Base-by-base conservation (phyloP, 1,140 invertebrate genomes). In the Ceratina australensis region DNA sequence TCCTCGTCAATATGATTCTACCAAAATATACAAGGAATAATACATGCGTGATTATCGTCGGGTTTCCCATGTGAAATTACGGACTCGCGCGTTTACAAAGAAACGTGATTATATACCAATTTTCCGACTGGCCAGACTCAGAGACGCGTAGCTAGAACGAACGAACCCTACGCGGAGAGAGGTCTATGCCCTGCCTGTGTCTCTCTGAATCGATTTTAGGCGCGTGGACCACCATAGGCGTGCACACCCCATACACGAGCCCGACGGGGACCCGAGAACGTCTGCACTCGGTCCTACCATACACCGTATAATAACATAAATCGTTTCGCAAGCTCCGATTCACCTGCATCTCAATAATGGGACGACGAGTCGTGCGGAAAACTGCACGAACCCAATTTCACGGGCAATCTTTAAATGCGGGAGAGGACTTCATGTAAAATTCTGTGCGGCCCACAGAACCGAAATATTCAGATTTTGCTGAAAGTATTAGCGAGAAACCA, bases 191-290 rank as follows among this genome's bases (percentile, higher is more conserved):
- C 79, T 80, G 85, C 82, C 87, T 84, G 84, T 86, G 86, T 81
- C 83, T 85, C 86, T 84, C 79, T 83, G 82, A 85, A 88, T 88
- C 87, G 87, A 88, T 88, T 88, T 87, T 84, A 85, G 78, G 80
- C 77, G 83, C 84, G 68, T 86, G 87, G 84, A 85, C 86, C 86
- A 82, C 73, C 81, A 78, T 63, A 85, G 83, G 77, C 83, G 72
- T 71, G 22, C 28, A 77, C 68, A 78, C 78, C 64, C 57, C 63
- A n/a, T 73, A 71, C 59, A 75, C 59, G 72, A 78, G 64, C 47
- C 71, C 42, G 67, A 26, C 5, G 57, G 50, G 67, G 24, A n/a
- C 78, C 49, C 56, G 24, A 24, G 33, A n/a, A 22, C 56, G 77
- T 69, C 69, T 66, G 42, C 54, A 47, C 33, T 68, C 18, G 15